phyloP scores from a whole-genome alignment of 2,888 invertebrate species.

The Pterostichus niger region DNA sequence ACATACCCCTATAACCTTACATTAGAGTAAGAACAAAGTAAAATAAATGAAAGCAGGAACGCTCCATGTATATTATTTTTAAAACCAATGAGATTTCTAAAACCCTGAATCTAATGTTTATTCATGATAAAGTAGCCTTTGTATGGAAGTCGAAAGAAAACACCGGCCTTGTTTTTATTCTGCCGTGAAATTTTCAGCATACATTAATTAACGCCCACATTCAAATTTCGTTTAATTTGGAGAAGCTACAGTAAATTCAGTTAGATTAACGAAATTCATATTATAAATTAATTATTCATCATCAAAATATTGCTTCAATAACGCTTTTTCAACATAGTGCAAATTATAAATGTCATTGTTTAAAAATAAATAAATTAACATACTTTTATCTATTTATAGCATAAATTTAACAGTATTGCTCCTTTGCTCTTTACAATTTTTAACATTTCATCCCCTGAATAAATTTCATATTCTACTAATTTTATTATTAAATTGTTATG shows the following conservation, averaged over 20 bases:
- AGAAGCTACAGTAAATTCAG: conserved; percentile 6
- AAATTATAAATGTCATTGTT: too few species aligned
- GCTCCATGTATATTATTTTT: conserved; percentile 7
- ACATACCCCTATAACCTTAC: too few species aligned
- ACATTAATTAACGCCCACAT: conserved; percentile 24
- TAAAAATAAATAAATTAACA: conserved; percentile 1
- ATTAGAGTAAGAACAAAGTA: neutral
- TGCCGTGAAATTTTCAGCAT: conserved; percentile 30
- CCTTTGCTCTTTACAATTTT: too few species aligned
- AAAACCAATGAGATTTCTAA: conserved; percentile 32
- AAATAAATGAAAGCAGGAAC: neutral
- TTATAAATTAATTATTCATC: conserved; percentile 30
- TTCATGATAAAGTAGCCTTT: conserved; percentile 29
- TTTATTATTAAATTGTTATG: too few species aligned
- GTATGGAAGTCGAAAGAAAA: conserved; percentile 21
- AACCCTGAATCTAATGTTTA: neutral
- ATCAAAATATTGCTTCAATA: conserved; percentile 3
- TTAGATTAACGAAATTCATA: conserved; percentile 39
- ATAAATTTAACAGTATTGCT: too few species aligned
- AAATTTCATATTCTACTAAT: too few species aligned
- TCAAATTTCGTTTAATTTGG: neutral
- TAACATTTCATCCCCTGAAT: too few species aligned
- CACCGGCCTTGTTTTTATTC: conserved; percentile 21
- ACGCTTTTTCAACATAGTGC: neutral
- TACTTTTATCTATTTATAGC: conserved; percentile 20